Evolutionary conservation across 2,797 vertebrate species (phyloP), one percentile per base, ranked within the genome.

Genomic region (Cottoperca gobio): DNA sequence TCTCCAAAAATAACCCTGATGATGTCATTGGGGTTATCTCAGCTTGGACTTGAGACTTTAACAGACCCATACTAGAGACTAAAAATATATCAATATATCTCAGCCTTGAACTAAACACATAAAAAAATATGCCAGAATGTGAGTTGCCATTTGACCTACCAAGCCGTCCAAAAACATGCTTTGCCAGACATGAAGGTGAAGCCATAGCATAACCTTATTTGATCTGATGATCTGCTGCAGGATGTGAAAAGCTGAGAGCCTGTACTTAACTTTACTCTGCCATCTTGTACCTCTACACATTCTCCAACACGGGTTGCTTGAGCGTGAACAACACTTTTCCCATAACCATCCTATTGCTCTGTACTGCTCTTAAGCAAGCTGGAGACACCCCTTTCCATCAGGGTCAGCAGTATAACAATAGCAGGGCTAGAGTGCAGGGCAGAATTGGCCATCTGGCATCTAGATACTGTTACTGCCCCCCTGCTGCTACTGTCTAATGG

Each of bases 391-490:
- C 42, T 65, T 67, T 76, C 55, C 12, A 62, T 59, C 45, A 17
- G 54, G 68, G 55, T 76, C 69, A 81, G 42, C 60, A 6, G 40
- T 57, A 40, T 49, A 73, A 89, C 84, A 90, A 88, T 61, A 79
- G 68, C 64, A 77, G 19, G 40, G 57, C 70, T 31, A 46, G 61
- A 63, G 62, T 79, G 45, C 39, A 48, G 69, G 53, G 42, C 75
- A 52, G 52, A 26, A 59, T 49, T 73, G 60, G 43, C 86, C 85
- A 89, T 90, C 84, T 86, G 86, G 66, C 87, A 85, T 83, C 78
- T 88, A 78, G 78, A 77, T 82, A 78, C 73, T 68, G 75, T 88
- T 83, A 33, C 80, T 81, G 63, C 64, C 81, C 83, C 73, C 83
- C 66, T 82, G 68, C 79, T 83, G 81, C 59, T 75, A 55, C 70